Evolutionary conservation across 2,888 invertebrate species (phyloP).

Genomic region (Drosophila monieri): DNA sequence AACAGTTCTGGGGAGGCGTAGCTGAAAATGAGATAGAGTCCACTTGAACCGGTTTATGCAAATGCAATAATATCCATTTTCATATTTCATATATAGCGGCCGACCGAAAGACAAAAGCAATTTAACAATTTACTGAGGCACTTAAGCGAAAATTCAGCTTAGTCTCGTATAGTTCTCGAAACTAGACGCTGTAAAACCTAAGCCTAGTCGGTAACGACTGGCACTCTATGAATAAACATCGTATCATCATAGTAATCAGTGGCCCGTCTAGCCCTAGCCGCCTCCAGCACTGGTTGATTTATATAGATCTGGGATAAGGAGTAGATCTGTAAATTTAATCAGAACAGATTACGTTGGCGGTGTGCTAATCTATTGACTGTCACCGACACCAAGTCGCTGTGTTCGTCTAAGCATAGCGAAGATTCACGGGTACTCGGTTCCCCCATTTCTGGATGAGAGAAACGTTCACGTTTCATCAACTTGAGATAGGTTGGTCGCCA

Average conservation of each 20-base stretch:
- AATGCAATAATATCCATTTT: constrained; percentile 76
- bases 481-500: constrained; percentile 8
- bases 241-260: neutral
- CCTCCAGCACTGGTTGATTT: constrained; percentile 7
- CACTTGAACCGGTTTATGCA: constrained; percentile 56
- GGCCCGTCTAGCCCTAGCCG: neutral
- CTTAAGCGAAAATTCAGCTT: constrained; percentile 71
- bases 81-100: constrained; percentile 57
- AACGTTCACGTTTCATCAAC: constrained; percentile 17
- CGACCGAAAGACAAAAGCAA: constrained; percentile 77
- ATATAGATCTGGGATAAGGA: constrained; percentile 32
- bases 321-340: constrained; percentile 61
- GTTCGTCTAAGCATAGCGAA: constrained; percentile 23
- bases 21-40: constrained; percentile 55
- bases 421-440: constrained; percentile 7
- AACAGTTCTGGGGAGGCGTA: constrained; percentile 42
- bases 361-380: constrained; percentile 44
- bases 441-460: constrained; percentile 18
- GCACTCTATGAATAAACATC: constrained; percentile 66
- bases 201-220: constrained; percentile 29
- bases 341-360: constrained; percentile 47
- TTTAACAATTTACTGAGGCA: constrained; percentile 81
- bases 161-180: constrained; percentile 8
- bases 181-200: constrained; percentile 36
- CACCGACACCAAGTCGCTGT: constrained; percentile 18